phyloP scores from a whole-genome alignment of 1,140 invertebrate genomes.

The Globodera ellingtonae region DNA sequence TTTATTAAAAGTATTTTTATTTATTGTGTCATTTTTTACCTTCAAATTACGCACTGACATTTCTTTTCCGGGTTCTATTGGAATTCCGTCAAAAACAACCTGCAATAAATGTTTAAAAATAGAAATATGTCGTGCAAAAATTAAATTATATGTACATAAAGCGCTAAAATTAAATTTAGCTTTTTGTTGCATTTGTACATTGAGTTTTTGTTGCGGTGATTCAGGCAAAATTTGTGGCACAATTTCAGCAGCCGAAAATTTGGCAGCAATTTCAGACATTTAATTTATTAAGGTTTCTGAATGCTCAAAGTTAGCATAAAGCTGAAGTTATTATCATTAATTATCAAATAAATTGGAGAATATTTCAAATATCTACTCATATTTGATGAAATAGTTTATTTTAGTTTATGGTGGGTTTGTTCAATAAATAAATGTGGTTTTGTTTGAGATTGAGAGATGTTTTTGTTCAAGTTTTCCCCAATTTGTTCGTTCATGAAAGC shows the following conservation, averaged over 20 bases:
- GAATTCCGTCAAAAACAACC: constrained; percentile 63
- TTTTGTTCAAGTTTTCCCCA: too few relatives aligned
- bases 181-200: constrained; percentile 48
- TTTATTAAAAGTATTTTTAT: neutral
- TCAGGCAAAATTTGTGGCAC: constrained; percentile 58
- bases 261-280: constrained; percentile 59
- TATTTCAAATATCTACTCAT: too few relatives aligned
- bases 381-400: too few relatives aligned
- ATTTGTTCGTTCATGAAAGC: too few relatives aligned
- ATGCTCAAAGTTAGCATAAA: too few relatives aligned
- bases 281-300: constrained; percentile 9
- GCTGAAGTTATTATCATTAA: too few relatives aligned
- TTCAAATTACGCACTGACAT: constrained; percentile 58
- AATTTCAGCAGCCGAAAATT: constrained; percentile 57
- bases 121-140: constrained; percentile 10
- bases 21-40: neutral
- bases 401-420: too few relatives aligned
- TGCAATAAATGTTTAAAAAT: constrained; percentile 34
- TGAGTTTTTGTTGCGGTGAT: constrained; percentile 54
- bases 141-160: neutral
- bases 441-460: too few relatives aligned
- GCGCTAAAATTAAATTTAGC: too few relatives aligned
- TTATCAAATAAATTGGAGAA: too few relatives aligned
- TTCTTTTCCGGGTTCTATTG: constrained; percentile 59
- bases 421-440: too few relatives aligned